phyloP scores from a whole-genome alignment of 2,797 vertebrate genomes.

The Epinephelus malabaricus region DNA sequence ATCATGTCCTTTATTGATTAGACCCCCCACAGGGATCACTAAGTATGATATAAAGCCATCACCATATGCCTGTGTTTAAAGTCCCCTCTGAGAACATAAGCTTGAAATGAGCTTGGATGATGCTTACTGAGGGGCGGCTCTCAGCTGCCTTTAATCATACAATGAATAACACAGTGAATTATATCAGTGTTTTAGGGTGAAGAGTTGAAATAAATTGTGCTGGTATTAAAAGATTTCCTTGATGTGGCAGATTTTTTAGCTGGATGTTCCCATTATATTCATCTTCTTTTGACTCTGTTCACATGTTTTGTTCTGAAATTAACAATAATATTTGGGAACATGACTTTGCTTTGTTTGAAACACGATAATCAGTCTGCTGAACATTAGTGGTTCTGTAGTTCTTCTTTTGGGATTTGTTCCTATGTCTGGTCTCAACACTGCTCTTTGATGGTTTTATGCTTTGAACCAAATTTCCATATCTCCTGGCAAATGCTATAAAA shows the following conservation, averaged over 20 bases:
- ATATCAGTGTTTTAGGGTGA: constrained; percentile 56
- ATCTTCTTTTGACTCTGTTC: constrained; percentile 27
- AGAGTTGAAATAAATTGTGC: constrained; percentile 55
- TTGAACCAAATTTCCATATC: constrained; percentile 33
- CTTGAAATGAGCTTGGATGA: constrained; percentile 81
- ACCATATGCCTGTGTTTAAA: constrained; percentile 84
- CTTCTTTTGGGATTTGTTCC: constrained; percentile 21
- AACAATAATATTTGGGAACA: constrained; percentile 41
- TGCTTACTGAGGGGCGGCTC: constrained; percentile 64
- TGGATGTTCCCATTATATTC: constrained; percentile 56
- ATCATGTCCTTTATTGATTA: constrained; percentile 76
- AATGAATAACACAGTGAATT: constrained; percentile 66
- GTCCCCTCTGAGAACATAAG: constrained; percentile 73
- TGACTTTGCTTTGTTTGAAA: constrained; percentile 47
- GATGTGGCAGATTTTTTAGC: constrained; percentile 68
- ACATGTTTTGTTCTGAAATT: constrained; percentile 56
- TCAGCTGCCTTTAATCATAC: constrained; percentile 66
- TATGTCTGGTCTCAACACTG: constrained; percentile 18
- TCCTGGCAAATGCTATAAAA: constrained; percentile 18
- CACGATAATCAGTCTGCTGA: constrained; percentile 39
- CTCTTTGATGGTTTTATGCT: constrained; percentile 36
- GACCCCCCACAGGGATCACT: constrained; percentile 67
- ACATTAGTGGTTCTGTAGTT: constrained; percentile 8
- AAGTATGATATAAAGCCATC: constrained; percentile 76
- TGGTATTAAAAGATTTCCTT: constrained; percentile 71